These are phyloP conservation scores for Frankliniella fusca DNA, from an alignment of 2,888 invertebrate species.

Conservation along the genomic window DNA sequence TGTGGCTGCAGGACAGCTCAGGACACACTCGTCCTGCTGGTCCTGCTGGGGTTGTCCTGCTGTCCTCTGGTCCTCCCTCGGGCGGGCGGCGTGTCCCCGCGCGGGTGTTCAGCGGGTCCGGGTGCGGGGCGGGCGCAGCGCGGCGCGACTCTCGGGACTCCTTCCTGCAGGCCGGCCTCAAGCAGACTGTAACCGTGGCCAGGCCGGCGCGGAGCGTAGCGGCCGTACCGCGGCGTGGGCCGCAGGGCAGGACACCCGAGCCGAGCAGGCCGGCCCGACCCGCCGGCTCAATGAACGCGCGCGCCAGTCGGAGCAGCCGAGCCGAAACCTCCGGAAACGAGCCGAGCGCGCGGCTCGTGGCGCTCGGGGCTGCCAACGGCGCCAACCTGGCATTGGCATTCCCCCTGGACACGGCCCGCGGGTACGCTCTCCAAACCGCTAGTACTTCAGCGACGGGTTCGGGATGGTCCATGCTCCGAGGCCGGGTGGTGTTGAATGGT, in stretches of 20 bases:
- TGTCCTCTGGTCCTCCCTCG: not conserved
- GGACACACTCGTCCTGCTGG: not conserved
- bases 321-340: not conserved
- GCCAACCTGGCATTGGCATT: too few relatives aligned
- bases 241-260: not conserved
- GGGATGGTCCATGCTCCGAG: not conserved
- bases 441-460: not conserved
- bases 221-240: not conserved
- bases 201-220: not conserved
- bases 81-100: too few relatives aligned
- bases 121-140: not conserved
- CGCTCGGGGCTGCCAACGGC: not conserved
- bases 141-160: not conserved
- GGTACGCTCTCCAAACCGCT: not conserved
- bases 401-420: too few relatives aligned
- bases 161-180: not conserved
- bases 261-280: not conserved
- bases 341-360: not conserved
- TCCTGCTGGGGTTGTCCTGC: too few relatives aligned
- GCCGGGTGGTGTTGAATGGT: not conserved
- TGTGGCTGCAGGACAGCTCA: not conserved
- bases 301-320: not conserved
- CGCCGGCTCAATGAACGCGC: not conserved
- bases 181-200: slow-evolving; percentile 7
- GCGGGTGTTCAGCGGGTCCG: not conserved